Base-by-base conservation (phyloP, 64 coral and sea anemone species). In the Catalaphyllia jardinei region DNA sequence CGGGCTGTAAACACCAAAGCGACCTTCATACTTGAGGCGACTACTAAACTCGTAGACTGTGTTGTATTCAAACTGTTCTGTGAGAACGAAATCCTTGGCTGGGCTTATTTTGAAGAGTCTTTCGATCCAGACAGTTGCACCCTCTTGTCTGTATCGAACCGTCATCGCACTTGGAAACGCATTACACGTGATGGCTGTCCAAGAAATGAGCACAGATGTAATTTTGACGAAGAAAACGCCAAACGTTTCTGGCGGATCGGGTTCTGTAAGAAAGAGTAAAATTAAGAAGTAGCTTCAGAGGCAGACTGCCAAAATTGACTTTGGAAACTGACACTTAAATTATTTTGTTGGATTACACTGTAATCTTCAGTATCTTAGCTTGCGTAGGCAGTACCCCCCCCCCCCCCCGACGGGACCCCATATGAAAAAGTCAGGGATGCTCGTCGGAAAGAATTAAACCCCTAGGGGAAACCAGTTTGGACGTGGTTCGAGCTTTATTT, bases 211-310 rank as follows among this genome's bases (percentile, higher is more conserved):
- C 22, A 77, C 74, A 46, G 74, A 49, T 8, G 74, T 77, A 38
- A 77, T 77, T 42, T 77, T 77, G 35, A 50, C 20, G 74, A 77
- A 77, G 20, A 49, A 17, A 50, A 77, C 74, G 12, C 19, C 22
- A 19, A 77, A 77, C 17, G 19, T 77, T 77, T 77, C 52, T 22
- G 74, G 74, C 31, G 74, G 74, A 50, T 77, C 74, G 19, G 74
- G 74, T 42, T 77, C 74, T 77, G 39, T 77, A 24, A 19, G 31
- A 24, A 19, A 4, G 22, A 24, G 5, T 17, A 7, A 77, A 10
- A 1, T 0, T 50, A 50, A 24, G 49, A 50, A n/a, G 20, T 22
- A n/a, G 20, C 65, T 69, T 24, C 14, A 33, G 31, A 74, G 19
- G 29, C 15, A 75, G 33, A 11, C 22, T 22, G 64, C 27, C 24